Percentiles rank a stretch among this genome's conserved stretches.
Conservation (phyloP, 2,888 invertebrate species). For the Volucella zonaria region DNA sequence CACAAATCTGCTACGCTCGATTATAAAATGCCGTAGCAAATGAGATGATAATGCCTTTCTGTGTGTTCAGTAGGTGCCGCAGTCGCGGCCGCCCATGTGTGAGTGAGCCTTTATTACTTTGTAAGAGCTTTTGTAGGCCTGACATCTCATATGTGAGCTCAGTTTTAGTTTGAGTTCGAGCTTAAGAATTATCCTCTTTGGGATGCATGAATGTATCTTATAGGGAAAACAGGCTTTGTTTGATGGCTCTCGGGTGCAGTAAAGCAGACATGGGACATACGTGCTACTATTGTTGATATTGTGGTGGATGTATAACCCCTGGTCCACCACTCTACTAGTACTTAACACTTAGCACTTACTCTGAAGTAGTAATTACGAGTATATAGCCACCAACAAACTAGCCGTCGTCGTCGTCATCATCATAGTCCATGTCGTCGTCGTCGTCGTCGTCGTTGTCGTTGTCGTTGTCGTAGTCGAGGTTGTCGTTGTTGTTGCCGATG, state of each 20-base stretch:
- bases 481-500: too few species aligned
- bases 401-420: constrained; percentile 4
- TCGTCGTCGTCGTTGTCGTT: too few species aligned
- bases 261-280: constrained; percentile 9
- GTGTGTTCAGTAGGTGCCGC: neutral
- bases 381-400: constrained; percentile 44
- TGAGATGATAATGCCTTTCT: constrained; percentile 53
- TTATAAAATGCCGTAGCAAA: constrained; percentile 57
- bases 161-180: too few species aligned
- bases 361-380: constrained; percentile 46
- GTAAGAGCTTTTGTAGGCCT: constrained; percentile 42
- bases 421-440: too few species aligned
- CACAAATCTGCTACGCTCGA: constrained; percentile 54
- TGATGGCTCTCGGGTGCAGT: constrained; percentile 8
- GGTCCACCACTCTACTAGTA: constrained; percentile 27
- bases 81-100: neutral
- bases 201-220: constrained; percentile 46
- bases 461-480: too few species aligned
- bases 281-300: constrained; percentile 23
- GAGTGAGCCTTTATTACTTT: neutral
- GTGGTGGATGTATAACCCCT: neutral
- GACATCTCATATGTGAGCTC: constrained; percentile 23
- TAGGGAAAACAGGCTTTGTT: constrained; percentile 45
- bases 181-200: constrained; percentile 52
- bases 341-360: constrained; percentile 63